phyloP scores from a whole-genome alignment of 2,888 invertebrate genomes.

The Diabrotica balteata region DNA sequence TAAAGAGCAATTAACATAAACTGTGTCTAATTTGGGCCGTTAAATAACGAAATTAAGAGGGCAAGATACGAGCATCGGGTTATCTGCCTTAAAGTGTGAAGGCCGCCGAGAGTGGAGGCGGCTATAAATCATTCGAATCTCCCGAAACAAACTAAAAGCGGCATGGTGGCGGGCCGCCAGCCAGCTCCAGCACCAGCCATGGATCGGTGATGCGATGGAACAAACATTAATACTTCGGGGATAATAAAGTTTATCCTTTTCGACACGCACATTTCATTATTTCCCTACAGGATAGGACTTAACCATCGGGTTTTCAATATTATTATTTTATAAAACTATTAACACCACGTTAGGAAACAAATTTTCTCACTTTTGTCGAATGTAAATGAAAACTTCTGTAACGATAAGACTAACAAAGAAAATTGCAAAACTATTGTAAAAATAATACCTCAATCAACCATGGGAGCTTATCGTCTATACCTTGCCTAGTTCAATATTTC shows the following conservation, averaged over 20 bases:
- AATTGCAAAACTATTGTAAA: no score
- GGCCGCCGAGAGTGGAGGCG: constrained; percentile 13
- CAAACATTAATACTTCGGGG: constrained; percentile 24
- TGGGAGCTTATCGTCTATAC: no score
- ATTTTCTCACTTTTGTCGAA: no score
- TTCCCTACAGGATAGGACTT: constrained; percentile 9
- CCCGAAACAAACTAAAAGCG: constrained; percentile 22
- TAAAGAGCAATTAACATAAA: constrained; percentile 26
- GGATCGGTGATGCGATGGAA: constrained; percentile 8
- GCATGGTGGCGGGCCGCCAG: constrained; percentile 9
- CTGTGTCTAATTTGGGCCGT: constrained; percentile 28
- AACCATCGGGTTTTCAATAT: background rate
- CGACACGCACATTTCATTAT: constrained; percentile 28
- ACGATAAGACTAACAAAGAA: no score
- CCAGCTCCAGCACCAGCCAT: background rate
- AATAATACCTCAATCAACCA: no score
- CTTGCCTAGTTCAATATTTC: no score
- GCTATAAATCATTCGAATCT: constrained; percentile 29
- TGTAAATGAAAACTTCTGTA: no score
- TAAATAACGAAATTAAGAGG: constrained; percentile 29
- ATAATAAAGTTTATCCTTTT: constrained; percentile 27
- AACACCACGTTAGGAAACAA: no score
- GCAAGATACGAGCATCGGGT: constrained; percentile 22
- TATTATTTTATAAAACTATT: no score
- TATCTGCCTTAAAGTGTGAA: constrained; percentile 24